Conservation (phyloP, 2,113 vertebrate genomes). For the Corythoichthys haematopterus region DNA sequence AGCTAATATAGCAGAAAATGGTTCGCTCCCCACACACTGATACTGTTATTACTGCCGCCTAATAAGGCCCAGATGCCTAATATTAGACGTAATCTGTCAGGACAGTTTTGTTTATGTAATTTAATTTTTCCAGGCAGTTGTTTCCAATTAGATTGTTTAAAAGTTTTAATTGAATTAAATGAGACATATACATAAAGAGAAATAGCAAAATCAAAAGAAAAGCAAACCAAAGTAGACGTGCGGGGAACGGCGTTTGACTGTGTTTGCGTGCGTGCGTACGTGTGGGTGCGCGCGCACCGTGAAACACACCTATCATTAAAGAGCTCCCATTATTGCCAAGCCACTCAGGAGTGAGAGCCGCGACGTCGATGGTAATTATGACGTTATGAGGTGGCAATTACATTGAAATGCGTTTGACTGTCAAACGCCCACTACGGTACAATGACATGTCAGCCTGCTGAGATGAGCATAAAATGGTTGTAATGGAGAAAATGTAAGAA, state of each 20-base stretch:
- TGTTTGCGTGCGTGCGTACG: conserved; percentile 21
- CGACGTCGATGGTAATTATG: conserved; percentile 64
- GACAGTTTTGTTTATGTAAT: conserved; percentile 73
- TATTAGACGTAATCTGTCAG: conserved; percentile 73
- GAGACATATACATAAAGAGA: conserved; percentile 59
- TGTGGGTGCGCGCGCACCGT: conserved; percentile 10
- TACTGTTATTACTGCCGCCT: conserved; percentile 66
- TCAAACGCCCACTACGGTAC: conserved; percentile 59
- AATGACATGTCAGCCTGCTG: conserved; percentile 58
- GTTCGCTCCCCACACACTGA: conserved; percentile 41
- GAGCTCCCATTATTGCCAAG: conserved; percentile 66
- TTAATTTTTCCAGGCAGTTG: conserved; percentile 73
- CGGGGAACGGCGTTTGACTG: conserved; percentile 46
- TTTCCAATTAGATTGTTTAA: conserved; percentile 74
- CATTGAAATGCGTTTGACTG: conserved; percentile 69
- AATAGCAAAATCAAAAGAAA: conserved; percentile 43
- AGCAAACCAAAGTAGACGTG: conserved; percentile 45
- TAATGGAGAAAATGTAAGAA: conserved; percentile 65
- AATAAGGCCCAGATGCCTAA: conserved; percentile 73
- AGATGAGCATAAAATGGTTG: conserved; percentile 57
- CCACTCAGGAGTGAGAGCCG: conserved; percentile 63
- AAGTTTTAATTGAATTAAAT: conserved; percentile 72
- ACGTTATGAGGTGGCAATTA: conserved; percentile 69
- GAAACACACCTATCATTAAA: conserved; percentile 69
- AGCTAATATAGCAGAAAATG: conserved; percentile 68